These are phyloP conservation scores for Choloepus hoffmanni DNA, from an alignment of 2,113 vertebrate genomes.

Conservation along the genomic window DNA sequence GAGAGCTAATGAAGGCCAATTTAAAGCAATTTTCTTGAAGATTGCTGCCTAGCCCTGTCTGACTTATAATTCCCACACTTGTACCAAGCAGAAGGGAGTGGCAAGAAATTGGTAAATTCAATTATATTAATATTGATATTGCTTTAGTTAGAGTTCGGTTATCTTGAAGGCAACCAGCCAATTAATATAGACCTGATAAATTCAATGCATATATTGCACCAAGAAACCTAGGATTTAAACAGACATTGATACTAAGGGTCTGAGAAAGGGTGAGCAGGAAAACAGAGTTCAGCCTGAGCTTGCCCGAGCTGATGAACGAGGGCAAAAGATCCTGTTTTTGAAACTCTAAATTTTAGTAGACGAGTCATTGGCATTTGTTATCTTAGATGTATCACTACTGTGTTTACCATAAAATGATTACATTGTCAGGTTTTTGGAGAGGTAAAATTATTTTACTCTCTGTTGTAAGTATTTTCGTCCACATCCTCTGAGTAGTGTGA, in stretches of 20 bases:
- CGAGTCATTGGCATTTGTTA: not conserved
- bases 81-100: constrained; percentile 65
- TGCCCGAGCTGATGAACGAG: not conserved
- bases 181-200: not conserved
- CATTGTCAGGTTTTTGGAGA: not conserved
- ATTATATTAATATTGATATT: constrained; percentile 72
- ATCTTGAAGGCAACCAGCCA: constrained; percentile 57
- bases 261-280: not conserved
- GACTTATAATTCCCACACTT: constrained; percentile 76
- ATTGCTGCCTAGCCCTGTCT: constrained; percentile 70
- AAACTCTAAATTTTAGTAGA: not conserved
- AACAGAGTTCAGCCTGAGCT: not conserved
- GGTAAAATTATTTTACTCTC: not conserved
- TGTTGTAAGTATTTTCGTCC: not conserved
- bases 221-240: not conserved
- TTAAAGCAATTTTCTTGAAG: constrained; percentile 81
- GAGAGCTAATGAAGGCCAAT: constrained; percentile 78
- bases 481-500: not conserved
- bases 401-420: not conserved
- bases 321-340: not conserved
- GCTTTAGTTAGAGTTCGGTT: constrained; percentile 72
- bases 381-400: not conserved
- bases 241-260: not conserved
- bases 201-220: not conserved
- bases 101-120: constrained; percentile 67